phyloP scores from a whole-genome alignment of 2,888 invertebrate species.

The Urechis unicinctus region DNA sequence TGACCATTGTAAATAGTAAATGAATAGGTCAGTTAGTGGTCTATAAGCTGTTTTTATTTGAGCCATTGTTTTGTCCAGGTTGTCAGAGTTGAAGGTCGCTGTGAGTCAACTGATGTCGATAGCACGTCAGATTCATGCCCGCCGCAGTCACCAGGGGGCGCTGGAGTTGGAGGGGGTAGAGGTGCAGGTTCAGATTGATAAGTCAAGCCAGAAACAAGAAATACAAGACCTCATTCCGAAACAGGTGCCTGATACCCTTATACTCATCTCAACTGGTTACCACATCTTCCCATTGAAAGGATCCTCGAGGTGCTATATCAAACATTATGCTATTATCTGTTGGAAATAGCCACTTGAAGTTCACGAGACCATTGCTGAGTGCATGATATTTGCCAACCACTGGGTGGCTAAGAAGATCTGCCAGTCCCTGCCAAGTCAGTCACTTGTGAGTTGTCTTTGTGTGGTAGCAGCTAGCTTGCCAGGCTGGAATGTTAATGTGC shows the following conservation, averaged over 20 bases:
- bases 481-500: too few relatives aligned
- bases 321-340: neutral
- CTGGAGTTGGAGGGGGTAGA: conserved; percentile 48
- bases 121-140: conserved; percentile 33
- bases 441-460: conserved; percentile 80
- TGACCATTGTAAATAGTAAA: too few relatives aligned
- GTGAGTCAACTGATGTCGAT: conserved; percentile 35
- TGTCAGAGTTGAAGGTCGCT: conserved; percentile 29
- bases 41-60: too few relatives aligned
- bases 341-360: conserved; percentile 56
- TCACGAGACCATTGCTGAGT: conserved; percentile 97
- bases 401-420: conserved; percentile 77
- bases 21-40: too few relatives aligned
- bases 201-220: conserved; percentile 24
- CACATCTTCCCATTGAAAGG: too few relatives aligned
- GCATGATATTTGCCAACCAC: conserved; percentile 96
- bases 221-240: conserved; percentile 41
- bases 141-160: conserved; percentile 39
- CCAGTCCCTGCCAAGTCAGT: conserved; percentile 86
- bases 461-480: too few relatives aligned
- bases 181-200: conserved; percentile 44
- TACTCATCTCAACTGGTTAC: too few relatives aligned
- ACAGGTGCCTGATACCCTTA: too few relatives aligned
- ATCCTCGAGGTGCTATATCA: too few relatives aligned
- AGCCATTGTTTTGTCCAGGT: conserved; percentile 24